Percentiles rank a stretch among this genome's conserved stretches.
Evolutionary conservation across 2,888 invertebrate species (phyloP).

Genomic region (Fissipunctia ypsillon): DNA sequence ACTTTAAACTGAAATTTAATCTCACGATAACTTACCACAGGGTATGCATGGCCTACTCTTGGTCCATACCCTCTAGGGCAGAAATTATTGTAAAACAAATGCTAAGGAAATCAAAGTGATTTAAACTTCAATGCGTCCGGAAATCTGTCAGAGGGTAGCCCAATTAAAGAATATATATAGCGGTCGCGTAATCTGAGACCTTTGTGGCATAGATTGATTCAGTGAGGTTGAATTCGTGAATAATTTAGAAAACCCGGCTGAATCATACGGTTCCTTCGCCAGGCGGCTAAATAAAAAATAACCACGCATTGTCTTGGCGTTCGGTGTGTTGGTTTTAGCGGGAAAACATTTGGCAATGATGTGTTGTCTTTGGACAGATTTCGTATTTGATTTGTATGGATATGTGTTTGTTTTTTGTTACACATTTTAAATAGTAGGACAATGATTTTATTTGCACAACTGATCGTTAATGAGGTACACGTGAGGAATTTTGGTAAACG

Average conservation of each 20-base stretch:
- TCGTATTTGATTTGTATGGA: constrained; percentile 23
- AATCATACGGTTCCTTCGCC: constrained; percentile 72
- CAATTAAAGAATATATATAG: constrained; percentile 80
- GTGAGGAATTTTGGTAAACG: neutral
- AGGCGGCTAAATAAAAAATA: constrained; percentile 78
- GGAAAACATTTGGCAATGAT: constrained; percentile 59
- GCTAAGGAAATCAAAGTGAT: constrained; percentile 23
- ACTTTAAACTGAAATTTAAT: neutral
- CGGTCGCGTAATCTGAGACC: constrained; percentile 75
- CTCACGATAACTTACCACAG: neutral
- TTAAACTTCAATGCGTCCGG: constrained; percentile 56
- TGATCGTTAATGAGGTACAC: neutral
- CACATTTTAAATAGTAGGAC: constrained; percentile 6
- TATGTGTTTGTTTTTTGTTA: constrained; percentile 1
- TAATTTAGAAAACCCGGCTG: constrained; percentile 75
- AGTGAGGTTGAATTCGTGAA: constrained; percentile 77
- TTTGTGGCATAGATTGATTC: constrained; percentile 79
- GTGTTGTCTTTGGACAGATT: constrained; percentile 34
- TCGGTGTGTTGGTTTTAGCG: constrained; percentile 55
- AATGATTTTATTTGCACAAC: neutral
- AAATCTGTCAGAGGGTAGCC: constrained; percentile 60
- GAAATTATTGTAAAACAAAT: constrained; percentile 35
- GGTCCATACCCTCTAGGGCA: neutral
- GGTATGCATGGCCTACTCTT: too few species aligned
- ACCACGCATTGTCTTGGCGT: constrained; percentile 69